phyloP scores from a whole-genome alignment of 2,888 invertebrate species.

The Drosophila melanosoma region DNA sequence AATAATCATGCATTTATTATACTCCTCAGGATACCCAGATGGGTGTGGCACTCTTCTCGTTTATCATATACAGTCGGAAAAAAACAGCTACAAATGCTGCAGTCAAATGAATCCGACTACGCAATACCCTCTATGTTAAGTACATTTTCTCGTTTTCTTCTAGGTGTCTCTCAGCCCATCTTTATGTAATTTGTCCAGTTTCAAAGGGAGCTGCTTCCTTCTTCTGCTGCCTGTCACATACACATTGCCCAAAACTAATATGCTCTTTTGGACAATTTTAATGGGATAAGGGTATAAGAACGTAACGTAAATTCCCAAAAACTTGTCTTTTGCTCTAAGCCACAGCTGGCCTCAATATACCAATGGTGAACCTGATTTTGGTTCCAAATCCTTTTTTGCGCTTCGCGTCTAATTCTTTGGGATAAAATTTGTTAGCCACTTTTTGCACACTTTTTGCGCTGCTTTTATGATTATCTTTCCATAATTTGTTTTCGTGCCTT shows the following conservation, averaged over 20 bases:
- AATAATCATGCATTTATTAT: conserved; percentile 81
- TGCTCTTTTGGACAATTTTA: neutral
- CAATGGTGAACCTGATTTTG: conserved; percentile 27
- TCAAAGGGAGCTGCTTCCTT: neutral
- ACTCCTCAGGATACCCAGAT: conserved; percentile 42
- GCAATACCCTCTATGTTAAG: neutral
- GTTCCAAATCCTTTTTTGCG: conserved; percentile 21
- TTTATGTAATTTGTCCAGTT: neutral
- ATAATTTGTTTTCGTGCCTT: conserved; percentile 24
- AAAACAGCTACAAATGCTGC: neutral
- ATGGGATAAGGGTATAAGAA: conserved; percentile 11
- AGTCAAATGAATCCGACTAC: neutral
- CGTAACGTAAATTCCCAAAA: conserved; percentile 51
- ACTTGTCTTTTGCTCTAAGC: conserved; percentile 61
- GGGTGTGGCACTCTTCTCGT: conserved; percentile 45
- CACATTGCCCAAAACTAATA: neutral
- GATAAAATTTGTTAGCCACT: conserved; percentile 8
- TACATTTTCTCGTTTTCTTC: neutral
- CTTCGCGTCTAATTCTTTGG: neutral
- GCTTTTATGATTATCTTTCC: conserved; percentile 15
- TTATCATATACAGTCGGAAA: conserved; percentile 42
- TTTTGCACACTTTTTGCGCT: conserved; percentile 20
- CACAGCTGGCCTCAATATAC: conserved; percentile 36
- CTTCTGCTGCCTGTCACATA: neutral
- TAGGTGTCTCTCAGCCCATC: neutral